Evolutionary conservation across 2,888 invertebrate genomes (phyloP).

Genomic region (Rotaria socialis): DNA sequence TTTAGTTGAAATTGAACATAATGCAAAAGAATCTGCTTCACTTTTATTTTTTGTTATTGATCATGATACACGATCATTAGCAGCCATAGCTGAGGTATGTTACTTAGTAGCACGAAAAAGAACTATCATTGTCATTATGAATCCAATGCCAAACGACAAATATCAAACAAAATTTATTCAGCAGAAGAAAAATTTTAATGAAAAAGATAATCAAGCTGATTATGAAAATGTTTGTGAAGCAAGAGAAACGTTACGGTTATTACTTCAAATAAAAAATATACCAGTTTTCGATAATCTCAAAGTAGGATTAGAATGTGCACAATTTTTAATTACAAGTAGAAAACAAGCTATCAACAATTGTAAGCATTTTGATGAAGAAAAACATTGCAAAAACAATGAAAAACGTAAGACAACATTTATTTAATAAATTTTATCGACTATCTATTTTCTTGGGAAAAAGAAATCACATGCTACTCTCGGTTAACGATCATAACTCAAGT

Average conservation of each 20-base stretch:
- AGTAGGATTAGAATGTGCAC: constrained; percentile 76
- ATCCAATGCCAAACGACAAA: not conserved
- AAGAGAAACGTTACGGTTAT: not conserved
- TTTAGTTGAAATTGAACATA: constrained; percentile 83
- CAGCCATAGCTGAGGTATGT: constrained; percentile 86
- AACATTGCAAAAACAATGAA: not conserved
- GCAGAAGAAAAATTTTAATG: constrained; percentile 61
- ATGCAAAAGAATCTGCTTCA: constrained; percentile 76
- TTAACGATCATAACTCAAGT: too few species aligned
- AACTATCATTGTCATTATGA: constrained; percentile 51
- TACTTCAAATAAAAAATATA: constrained; percentile 59
- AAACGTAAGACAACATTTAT: not conserved
- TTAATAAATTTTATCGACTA: too few species aligned
- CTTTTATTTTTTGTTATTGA: constrained; percentile 89
- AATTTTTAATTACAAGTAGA: constrained; percentile 55
- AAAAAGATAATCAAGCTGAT: constrained; percentile 1
- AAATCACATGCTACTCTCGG: too few species aligned
- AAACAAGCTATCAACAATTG: not conserved
- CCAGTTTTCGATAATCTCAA: constrained; percentile 82
- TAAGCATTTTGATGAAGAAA: not conserved
- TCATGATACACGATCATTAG: constrained; percentile 85
- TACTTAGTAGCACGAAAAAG: constrained; percentile 69
- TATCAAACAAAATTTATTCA: constrained; percentile 58
- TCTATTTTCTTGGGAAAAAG: too few species aligned
- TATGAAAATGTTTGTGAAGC: constrained; percentile 35